A percentile compares a stretch with the other conserved stretches of the same genome.
phyloP scores from a whole-genome alignment of 1,140 invertebrate genomes.

The Drosophila watanabei region DNA sequence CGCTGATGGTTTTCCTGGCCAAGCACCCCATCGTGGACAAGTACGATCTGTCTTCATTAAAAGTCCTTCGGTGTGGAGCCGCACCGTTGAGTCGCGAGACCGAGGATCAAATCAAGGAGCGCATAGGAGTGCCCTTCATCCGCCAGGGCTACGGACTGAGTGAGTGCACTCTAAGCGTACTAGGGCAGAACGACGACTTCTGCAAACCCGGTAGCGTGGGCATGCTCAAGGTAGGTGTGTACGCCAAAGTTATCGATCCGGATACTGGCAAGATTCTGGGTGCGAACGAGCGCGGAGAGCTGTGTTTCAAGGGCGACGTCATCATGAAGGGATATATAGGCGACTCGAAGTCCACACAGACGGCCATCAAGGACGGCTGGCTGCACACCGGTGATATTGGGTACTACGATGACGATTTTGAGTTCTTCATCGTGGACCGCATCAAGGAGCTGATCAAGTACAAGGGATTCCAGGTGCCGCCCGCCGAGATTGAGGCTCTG shows the following conservation, averaged over 20 bases:
- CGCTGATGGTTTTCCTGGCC: slow-evolving; percentile 88
- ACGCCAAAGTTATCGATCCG: slow-evolving; percentile 88
- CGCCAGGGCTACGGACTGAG: slow-evolving; percentile 91
- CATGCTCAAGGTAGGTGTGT: slow-evolving; percentile 87
- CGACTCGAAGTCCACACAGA: slow-evolving; percentile 88
- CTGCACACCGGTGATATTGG: slow-evolving; percentile 93
- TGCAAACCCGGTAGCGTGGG: slow-evolving; percentile 89
- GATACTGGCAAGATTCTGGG: slow-evolving; percentile 88
- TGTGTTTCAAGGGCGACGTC: slow-evolving; percentile 87
- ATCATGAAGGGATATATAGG: slow-evolving; percentile 90
- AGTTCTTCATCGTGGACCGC: slow-evolving; percentile 91
- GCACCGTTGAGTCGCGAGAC: slow-evolving; percentile 85
- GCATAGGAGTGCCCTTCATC: slow-evolving; percentile 86
- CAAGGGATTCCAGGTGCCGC: slow-evolving; percentile 92
- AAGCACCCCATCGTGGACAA: slow-evolving; percentile 88
- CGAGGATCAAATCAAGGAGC: slow-evolving; percentile 81
- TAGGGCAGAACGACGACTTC: slow-evolving; percentile 83
- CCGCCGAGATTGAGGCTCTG: slow-evolving; percentile 92
- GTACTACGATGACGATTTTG: slow-evolving; percentile 90
- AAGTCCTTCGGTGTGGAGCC: slow-evolving; percentile 88
- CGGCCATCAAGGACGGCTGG: slow-evolving; percentile 90
- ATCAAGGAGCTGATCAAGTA: slow-evolving; percentile 94
- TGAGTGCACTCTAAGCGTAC: slow-evolving; percentile 87
- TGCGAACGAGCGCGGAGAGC: slow-evolving; percentile 88
- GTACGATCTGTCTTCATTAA: slow-evolving; percentile 88